Evolutionary conservation across 1,140 invertebrate species (phyloP).

Genomic region (Maniola jurtina): DNA sequence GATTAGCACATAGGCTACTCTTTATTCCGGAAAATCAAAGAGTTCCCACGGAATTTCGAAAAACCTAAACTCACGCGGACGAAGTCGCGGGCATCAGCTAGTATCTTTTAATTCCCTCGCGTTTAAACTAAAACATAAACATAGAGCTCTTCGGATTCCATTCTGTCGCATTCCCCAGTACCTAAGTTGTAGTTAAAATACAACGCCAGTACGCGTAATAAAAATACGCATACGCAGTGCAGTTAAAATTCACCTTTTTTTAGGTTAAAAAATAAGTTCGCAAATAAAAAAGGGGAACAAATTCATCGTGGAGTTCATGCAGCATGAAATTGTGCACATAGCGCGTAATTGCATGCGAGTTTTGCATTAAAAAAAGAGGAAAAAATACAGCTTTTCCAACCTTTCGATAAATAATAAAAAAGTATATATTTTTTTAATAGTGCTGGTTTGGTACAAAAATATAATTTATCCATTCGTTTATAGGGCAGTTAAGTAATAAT

Average conservation of each 20-base stretch:
- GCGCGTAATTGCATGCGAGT: background rate
- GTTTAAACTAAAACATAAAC: background rate
- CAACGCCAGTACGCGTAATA: background rate
- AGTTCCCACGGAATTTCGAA: too few species aligned
- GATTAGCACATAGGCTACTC: too few species aligned
- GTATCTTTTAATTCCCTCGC: background rate
- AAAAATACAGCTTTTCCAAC: background rate
- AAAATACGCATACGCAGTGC: background rate
- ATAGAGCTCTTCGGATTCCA: background rate
- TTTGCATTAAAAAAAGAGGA: background rate
- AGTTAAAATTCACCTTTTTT: background rate
- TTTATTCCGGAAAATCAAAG: too few species aligned
- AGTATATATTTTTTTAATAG: too few species aligned
- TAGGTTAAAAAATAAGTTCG: constrained; percentile 3
- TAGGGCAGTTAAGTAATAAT: too few species aligned
- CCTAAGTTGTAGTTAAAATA: background rate
- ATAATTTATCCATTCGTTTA: too few species aligned
- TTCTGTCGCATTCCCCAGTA: too few species aligned
- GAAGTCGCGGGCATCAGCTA: too few species aligned
- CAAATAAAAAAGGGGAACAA: background rate
- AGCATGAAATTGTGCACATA: background rate
- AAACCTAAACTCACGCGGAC: too few species aligned
- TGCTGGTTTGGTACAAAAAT: background rate
- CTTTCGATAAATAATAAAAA: background rate
- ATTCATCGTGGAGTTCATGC: background rate